phyloP scores from a whole-genome alignment of 2,113 vertebrate genomes.

The Zosterops japonicus region DNA sequence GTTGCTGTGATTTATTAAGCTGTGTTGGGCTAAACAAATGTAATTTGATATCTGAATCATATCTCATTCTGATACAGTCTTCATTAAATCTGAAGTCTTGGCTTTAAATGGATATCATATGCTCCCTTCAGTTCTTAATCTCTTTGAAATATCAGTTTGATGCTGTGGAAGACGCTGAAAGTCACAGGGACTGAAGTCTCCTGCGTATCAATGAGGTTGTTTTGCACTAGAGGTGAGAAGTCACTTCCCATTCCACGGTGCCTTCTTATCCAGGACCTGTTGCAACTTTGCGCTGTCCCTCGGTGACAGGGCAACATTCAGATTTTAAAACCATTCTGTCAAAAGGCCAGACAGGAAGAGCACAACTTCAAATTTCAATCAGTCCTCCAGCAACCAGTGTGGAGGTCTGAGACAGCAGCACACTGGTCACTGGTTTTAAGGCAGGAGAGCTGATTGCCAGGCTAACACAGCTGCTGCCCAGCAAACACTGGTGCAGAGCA shows the following conservation, averaged over 20 bases:
- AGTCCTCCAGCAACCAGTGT: not conserved
- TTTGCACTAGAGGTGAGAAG: not conserved
- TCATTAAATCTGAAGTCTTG: slow-evolving; percentile 74
- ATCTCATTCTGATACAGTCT: slow-evolving; percentile 72
- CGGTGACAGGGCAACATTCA: not conserved
- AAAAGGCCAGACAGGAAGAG: not conserved
- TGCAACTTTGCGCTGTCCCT: not conserved
- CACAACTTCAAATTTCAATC: slow-evolving; percentile 5
- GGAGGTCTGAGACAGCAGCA: not conserved
- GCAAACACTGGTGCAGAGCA: not conserved
- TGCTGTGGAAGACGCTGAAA: slow-evolving; percentile 69
- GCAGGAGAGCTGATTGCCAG: not conserved
- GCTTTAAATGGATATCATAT: slow-evolving; percentile 74
- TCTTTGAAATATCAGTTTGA: slow-evolving; percentile 77
- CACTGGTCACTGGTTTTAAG: not conserved
- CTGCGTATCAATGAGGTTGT: slow-evolving; percentile 58
- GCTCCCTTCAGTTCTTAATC: slow-evolving; percentile 75
- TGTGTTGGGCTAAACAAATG: slow-evolving; percentile 73
- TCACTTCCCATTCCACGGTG: not conserved
- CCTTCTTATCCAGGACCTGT: not conserved
- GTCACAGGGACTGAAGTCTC: slow-evolving; percentile 59
- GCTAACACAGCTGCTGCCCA: not conserved
- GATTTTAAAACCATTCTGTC: not conserved
- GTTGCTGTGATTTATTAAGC: slow-evolving; percentile 76
- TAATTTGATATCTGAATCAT: slow-evolving; percentile 76